These are phyloP conservation scores for Xiphydria camelus DNA, from an alignment of 2,888 invertebrate species.

Conservation along the genomic window DNA sequence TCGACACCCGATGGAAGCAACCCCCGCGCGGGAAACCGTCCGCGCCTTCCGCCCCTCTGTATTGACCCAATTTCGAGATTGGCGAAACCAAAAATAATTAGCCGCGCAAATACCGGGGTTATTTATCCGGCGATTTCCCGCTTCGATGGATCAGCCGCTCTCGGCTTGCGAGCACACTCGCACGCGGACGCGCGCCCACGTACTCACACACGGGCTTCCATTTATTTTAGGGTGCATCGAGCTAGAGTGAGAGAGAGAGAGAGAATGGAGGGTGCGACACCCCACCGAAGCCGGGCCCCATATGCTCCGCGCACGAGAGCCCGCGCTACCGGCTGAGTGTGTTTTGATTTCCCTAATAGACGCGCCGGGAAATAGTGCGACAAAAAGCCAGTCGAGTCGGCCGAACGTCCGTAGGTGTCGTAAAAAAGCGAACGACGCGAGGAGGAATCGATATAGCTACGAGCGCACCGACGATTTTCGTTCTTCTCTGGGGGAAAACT, in stretches of 20 bases:
- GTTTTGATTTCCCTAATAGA: conserved; percentile 58
- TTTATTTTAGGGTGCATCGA: conserved; percentile 49
- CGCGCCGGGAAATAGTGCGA: conserved; percentile 6
- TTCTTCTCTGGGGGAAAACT: too few species aligned
- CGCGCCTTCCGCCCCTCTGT: conserved; percentile 1
- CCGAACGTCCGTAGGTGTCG: too few species aligned
- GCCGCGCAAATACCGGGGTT: conserved; percentile 46
- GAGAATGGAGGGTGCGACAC: conserved; percentile 46
- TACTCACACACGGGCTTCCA: conserved; percentile 39
- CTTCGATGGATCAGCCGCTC: conserved; percentile 40
- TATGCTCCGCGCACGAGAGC: conserved; percentile 46
- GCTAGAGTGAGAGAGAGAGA: too few species aligned
- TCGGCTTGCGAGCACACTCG: conserved; percentile 5
- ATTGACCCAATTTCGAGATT: conserved; percentile 37
- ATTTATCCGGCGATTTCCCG: conserved; percentile 53
- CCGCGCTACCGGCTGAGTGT: conserved; percentile 39
- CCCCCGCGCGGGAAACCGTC: neutral
- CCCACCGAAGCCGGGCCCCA: conserved; percentile 45
- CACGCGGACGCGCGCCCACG: neutral
- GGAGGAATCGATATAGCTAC: too few species aligned
- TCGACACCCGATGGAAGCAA: neutral
- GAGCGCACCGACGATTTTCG: too few species aligned
- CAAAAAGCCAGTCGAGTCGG: conserved; percentile 1
- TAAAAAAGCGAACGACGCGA: too few species aligned
- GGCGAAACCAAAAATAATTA: conserved; percentile 51